Percentiles rank a stretch among this genome's conserved stretches.
These are phyloP conservation scores for Recurvirostra avosetta DNA, from an alignment of 2,113 vertebrate genomes.

Conservation along the genomic window DNA sequence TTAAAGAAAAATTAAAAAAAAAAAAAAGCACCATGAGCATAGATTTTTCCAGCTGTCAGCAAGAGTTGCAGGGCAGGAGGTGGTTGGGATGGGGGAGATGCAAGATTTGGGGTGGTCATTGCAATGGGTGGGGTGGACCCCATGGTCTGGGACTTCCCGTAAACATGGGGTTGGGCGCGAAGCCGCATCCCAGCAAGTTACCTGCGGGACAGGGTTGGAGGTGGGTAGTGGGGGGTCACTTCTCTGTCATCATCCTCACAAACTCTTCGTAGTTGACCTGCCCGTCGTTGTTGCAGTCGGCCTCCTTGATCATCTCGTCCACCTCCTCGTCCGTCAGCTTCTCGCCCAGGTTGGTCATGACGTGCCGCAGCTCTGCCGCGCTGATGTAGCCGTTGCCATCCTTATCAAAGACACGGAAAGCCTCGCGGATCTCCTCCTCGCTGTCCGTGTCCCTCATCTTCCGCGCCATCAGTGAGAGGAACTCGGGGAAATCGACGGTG, in stretches of 20 bases:
- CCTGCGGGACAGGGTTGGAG: accelerated
- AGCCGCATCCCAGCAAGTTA: not conserved
- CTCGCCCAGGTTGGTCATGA: slow-evolving; percentile 61
- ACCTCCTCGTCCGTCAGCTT: slow-evolving; percentile 60
- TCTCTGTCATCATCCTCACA: slow-evolving; percentile 58
- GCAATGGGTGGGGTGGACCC: not conserved
- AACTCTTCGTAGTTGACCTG: slow-evolving; percentile 65
- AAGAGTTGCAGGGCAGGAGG: not conserved
- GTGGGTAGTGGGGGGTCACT: not conserved
- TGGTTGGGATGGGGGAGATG: accelerated
- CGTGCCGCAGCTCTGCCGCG: slow-evolving; percentile 44
- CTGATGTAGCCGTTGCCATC: slow-evolving; percentile 51
- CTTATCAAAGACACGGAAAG: slow-evolving; percentile 74
- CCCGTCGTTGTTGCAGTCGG: slow-evolving; percentile 31
- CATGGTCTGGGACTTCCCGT: accelerated
- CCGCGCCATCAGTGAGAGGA: slow-evolving; percentile 72
- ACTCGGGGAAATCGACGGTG: slow-evolving; percentile 60
- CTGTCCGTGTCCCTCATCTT: slow-evolving; percentile 62
- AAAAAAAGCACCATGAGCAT: not conserved
- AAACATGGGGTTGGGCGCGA: accelerated
- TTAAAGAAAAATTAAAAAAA: not conserved
- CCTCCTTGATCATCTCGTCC: slow-evolving; percentile 57
- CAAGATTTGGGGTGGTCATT: not conserved
- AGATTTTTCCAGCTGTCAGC: accelerated
- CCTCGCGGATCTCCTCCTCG: slow-evolving; percentile 75